Conservation (phyloP, 2,113 vertebrate species). For the Anseranas semipalmata region DNA sequence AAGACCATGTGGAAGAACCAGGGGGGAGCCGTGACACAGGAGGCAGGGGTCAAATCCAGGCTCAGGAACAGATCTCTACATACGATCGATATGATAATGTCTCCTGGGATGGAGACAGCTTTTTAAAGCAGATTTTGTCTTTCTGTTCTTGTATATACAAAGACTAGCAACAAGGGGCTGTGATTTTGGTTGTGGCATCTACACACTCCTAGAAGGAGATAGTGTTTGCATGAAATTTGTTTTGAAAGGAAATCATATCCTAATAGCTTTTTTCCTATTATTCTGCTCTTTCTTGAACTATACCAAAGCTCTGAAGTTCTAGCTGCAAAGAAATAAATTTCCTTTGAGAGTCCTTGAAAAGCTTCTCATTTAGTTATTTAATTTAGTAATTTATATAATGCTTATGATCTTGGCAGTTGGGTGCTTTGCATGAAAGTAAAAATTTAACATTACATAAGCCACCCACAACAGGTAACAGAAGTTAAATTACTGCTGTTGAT, state of each 20-base stretch:
- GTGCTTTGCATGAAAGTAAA: not conserved
- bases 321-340: not conserved
- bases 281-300: not conserved
- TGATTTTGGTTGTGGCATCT: not conserved
- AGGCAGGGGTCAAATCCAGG: not conserved
- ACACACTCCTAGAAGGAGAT: not conserved
- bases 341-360: slow-evolving; percentile 3
- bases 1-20: not conserved
- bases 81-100: not conserved
- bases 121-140: not conserved
- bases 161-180: not conserved
- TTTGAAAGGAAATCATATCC: not conserved
- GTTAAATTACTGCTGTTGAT: slow-evolving; percentile 37
- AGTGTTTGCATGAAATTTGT: not conserved
- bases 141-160: not conserved
- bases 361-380: slow-evolving; percentile 20
- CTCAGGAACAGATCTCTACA: not conserved
- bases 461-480: slow-evolving; percentile 62
- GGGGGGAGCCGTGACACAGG: fast-evolving
- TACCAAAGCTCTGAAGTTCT: not conserved
- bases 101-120: not conserved
- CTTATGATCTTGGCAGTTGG: slow-evolving; percentile 23
- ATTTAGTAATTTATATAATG: slow-evolving; percentile 22
- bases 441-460: slow-evolving; percentile 44
- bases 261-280: not conserved